Evolutionary conservation across 2,113 vertebrate genomes (phyloP).

Genomic region (Poeciliopsis occidentalis): DNA sequence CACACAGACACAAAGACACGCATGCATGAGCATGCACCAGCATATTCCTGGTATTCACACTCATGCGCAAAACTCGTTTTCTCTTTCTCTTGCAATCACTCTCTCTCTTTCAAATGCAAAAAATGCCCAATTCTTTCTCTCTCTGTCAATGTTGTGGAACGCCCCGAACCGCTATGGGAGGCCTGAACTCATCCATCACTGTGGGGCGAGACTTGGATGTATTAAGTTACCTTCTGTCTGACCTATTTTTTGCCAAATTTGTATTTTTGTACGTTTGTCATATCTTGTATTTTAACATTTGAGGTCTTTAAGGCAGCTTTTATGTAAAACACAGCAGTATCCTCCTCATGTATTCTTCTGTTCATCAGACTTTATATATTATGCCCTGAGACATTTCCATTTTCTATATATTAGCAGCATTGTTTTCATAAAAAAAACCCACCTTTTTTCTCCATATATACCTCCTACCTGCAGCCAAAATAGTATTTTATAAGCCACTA

Average conservation of each 20-base stretch:
- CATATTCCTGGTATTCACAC: constrained; percentile 47
- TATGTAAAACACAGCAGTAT: background rate
- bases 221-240: constrained; percentile 49
- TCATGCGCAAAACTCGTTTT: constrained; percentile 59
- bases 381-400: background rate
- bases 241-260: constrained; percentile 30
- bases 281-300: constrained; percentile 10
- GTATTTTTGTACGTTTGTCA: constrained; percentile 20
- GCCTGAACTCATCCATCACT: constrained; percentile 68
- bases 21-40: constrained; percentile 10
- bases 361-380: background rate
- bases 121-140: constrained; percentile 50
- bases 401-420: background rate
- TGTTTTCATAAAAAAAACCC: background rate
- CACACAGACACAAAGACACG: constrained; percentile 5
- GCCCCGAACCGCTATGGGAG: constrained; percentile 45
- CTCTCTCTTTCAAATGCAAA: constrained; percentile 25
- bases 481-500: background rate
- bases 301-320: background rate
- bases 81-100: constrained; percentile 56
- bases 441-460: background rate
- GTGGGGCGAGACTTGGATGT: constrained; percentile 33
- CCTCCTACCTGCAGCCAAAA: background rate
- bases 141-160: constrained; percentile 70
- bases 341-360: background rate